A percentile compares a stretch with the other conserved stretches of the same genome.
phyloP scores from a whole-genome alignment of 2,888 invertebrate genomes.

The Crematogaster levior region DNA sequence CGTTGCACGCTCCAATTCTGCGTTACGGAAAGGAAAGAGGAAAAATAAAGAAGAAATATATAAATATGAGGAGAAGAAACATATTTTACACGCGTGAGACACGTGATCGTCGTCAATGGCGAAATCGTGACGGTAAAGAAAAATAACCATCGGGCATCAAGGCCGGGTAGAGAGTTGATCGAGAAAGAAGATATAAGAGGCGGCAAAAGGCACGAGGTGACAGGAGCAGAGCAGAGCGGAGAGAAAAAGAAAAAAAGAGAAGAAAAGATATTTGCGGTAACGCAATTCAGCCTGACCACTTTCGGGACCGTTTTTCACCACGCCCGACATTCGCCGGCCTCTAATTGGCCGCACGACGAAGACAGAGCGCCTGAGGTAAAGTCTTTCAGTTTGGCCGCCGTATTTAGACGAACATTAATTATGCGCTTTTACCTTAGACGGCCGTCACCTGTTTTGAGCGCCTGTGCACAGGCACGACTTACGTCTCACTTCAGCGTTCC shows the following conservation, averaged over 20 bases:
- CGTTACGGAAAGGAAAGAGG: not conserved
- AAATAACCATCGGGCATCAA: conserved; percentile 28
- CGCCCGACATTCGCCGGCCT: conserved; percentile 58
- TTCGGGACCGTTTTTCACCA: conserved; percentile 55
- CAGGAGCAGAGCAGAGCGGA: not conserved
- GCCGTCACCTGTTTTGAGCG: conserved; percentile 66
- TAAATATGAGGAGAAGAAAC: not conserved
- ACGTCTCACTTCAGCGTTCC: conserved; percentile 64
- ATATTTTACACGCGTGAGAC: conserved; percentile 37
- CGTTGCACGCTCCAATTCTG: conserved; percentile 29
- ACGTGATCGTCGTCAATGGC: conserved; percentile 35
- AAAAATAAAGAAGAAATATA: not conserved
- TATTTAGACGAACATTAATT: conserved; percentile 79
- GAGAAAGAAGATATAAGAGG: conserved; percentile 45
- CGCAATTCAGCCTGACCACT: conserved; percentile 41
- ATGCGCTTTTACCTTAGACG: conserved; percentile 77
- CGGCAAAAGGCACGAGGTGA: conserved; percentile 34
- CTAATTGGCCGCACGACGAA: conserved; percentile 63
- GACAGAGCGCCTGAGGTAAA: conserved; percentile 42
- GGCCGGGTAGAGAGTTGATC: conserved; percentile 42
- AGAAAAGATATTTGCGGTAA: conserved; percentile 19
- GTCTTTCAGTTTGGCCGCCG: conserved; percentile 68
- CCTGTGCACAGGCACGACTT: conserved; percentile 60
- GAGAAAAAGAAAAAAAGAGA: not conserved
- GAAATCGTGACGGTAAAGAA: conserved; percentile 44